Base-by-base conservation (phyloP, 2,113 vertebrate species). In the Miniopterus natalensis region DNA sequence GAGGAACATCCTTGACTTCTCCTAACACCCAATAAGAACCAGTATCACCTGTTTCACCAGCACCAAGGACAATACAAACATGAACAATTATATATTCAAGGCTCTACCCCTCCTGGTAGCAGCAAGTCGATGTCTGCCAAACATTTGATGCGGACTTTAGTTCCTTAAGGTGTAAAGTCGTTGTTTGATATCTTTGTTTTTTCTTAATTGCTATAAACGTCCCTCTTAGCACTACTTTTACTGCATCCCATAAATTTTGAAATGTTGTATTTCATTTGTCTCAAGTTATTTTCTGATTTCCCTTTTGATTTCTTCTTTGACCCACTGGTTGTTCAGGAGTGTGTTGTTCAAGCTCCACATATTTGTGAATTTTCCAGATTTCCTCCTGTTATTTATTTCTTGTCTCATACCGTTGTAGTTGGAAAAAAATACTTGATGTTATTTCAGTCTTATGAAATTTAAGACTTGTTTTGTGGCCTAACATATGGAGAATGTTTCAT, bases 381-480 rank as follows among this genome's bases (percentile, higher is more conserved):
- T 71, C 27, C 36, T 73, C 36, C 18, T 73, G 17, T 86, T 86
- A 57, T 55, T 87, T 73, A 55, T 57, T 88, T 88, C 42, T 61
- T 74, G 70, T 88, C 53, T 59, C 55, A 45, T 61, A 74, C 12
- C 55, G 49, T 21, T 88, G 53, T 49, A 42, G 20, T 49, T 42
- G 23, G 42, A 74, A 61, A 36, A 25, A 86, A 40, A 75, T 59
- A 74, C 23, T 11, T 61, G 40, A 36, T 61, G 61, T 70, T 36
- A 85, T 36, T 74, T 87, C 17, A 61, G 57, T 59, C 29, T 88
- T 74, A 18, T 75, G 74, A 74, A 74, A n/a, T 15, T n/a, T 88
- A 88, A 88, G 85, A 88, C 42, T 88, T 49, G 61, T 61, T 87
- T 73, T 74, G 55, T 36, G 21, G 70, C 40, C 51, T 61, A 88